Conservation (phyloP, 2,113 vertebrate genomes). For the Micromys minutus region DNA sequence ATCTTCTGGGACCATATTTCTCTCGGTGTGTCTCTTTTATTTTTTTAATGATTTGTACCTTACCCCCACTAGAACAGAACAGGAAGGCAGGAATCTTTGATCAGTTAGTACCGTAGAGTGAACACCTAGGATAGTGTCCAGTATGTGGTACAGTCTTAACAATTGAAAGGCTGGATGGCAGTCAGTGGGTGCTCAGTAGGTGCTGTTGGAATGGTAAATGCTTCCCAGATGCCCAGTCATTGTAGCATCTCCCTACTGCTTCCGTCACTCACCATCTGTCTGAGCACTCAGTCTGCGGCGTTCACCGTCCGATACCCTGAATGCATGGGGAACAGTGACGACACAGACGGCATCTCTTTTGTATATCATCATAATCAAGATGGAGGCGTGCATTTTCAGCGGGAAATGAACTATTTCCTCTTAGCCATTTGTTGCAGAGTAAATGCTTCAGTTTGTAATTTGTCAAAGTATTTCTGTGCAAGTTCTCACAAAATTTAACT, state of each 20-base stretch:
- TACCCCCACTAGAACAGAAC: background rate
- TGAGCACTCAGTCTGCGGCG: background rate
- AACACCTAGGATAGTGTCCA: background rate
- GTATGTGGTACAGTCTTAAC: background rate
- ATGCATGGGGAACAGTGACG: background rate
- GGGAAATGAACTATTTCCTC: background rate
- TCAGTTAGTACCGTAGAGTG: background rate
- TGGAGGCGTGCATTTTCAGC: background rate
- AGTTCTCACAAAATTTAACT: background rate
- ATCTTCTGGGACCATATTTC: background rate
- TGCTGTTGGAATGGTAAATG: background rate
- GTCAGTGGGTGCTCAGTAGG: background rate
- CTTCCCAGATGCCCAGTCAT: accelerated
- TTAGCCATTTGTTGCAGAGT: background rate
- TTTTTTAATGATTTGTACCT: background rate
- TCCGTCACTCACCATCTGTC: background rate
- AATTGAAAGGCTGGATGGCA: background rate
- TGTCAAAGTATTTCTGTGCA: background rate
- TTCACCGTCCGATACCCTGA: background rate
- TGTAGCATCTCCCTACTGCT: too few relatives aligned
- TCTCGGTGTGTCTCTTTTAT: background rate
- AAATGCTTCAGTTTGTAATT: slow-evolving; percentile 22
- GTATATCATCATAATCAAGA: background rate
- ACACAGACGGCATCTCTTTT: background rate
- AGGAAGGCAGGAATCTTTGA: background rate